Evolutionary conservation across 1,140 invertebrate species (phyloP), one percentile per base, ranked within the genome.

Genomic region (Orchestia grillus): DNA sequence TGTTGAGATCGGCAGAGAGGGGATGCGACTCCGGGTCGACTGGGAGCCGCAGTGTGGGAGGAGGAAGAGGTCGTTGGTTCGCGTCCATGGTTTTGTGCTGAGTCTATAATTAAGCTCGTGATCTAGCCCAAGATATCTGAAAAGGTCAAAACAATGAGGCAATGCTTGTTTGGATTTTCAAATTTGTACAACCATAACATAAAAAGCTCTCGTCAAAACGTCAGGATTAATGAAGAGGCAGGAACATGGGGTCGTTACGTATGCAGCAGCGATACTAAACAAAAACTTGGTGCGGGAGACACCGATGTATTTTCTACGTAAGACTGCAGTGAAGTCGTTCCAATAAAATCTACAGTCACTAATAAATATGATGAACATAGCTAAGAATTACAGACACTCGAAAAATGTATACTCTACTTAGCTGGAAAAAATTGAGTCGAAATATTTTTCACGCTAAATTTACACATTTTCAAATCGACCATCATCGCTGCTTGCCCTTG

Each of bases 101-200:
- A 94, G 92, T 94, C 47, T 44, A 45, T 45, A 94, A 94, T 45
- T 44, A 94, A 45, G 43, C 44, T 47, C 92, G 43, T 94, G 92
- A 94, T 94, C 44, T 94, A 94, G 92, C 44, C 92, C 92, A 94
- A 94, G 92, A 45, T 47, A 94, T 94, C 92, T 94, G 92, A 94
- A 94, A 94, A 94, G 92, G 92, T 94, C 92, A 94, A 94, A 44
- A 94, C 92, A 44, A 47, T 94, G 92, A 94, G 92, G 44, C 36
- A 94, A 90, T 90, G 88, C 41, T 90, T 42, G 88, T 42, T 90
- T 90, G 88, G n/a, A 23, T 42, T 90, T 44, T 41, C 88, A 42
- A 8, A 90, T 44, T 11, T 90, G 88, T 41, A 42, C 88, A 44
- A 90, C 6, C 88, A 90, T 41, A 90, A 90, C 23, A 90, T 8